These are phyloP conservation scores for Holotrichia oblita DNA, from an alignment of 1,140 invertebrate species.

Conservation along the genomic window DNA sequence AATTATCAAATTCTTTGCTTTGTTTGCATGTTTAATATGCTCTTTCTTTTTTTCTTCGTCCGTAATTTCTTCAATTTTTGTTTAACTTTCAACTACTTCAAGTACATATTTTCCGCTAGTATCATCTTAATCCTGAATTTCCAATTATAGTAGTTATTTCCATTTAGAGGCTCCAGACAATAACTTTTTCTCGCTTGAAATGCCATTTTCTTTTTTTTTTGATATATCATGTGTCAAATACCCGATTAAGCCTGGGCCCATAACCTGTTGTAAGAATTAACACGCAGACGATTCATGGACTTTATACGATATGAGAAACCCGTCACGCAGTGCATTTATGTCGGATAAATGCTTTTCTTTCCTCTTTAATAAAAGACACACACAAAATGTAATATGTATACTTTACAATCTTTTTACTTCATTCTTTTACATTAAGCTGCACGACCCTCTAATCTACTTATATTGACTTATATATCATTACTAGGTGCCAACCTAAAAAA, in stretches of 20 bases:
- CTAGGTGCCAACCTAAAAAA: too few relatives aligned
- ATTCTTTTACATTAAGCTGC: too few relatives aligned
- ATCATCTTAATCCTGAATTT: constrained; percentile 45
- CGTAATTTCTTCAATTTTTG: not conserved
- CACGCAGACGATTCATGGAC: too few relatives aligned
- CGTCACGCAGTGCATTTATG: too few relatives aligned
- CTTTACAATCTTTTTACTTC: too few relatives aligned
- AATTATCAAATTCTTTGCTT: constrained; percentile 41
- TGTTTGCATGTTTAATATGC: constrained; percentile 25
- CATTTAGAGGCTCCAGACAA: constrained; percentile 30
- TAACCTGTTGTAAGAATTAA: constrained; percentile 41
- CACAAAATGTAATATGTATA: too few relatives aligned
- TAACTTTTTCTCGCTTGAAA: constrained; percentile 21
- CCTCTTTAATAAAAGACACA: too few relatives aligned
- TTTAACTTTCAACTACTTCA: constrained; percentile 32
- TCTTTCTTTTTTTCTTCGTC: constrained; percentile 36
- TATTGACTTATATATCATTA: too few relatives aligned
- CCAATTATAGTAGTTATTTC: constrained; percentile 41
- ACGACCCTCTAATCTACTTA: too few relatives aligned
- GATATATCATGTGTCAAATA: not conserved
- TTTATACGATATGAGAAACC: too few relatives aligned
- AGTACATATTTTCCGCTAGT: constrained; percentile 43
- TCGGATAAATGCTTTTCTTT: too few relatives aligned
- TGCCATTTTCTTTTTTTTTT: constrained; percentile 10
- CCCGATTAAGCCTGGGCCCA: constrained; percentile 17